These are phyloP conservation scores for Sus cebifrons DNA, from an alignment of 2,797 vertebrate genomes.

Conservation along the genomic window DNA sequence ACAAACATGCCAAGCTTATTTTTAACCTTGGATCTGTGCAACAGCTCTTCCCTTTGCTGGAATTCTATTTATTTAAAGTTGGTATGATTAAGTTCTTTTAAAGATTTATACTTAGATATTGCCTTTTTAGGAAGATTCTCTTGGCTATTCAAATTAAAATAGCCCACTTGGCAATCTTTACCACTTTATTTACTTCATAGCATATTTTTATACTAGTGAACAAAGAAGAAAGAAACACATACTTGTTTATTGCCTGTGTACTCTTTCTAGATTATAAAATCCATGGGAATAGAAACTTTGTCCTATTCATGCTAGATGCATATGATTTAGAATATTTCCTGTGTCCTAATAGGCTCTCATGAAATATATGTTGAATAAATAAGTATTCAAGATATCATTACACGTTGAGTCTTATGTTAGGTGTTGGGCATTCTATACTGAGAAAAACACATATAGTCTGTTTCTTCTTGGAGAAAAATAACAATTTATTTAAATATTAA, in stretches of 20 bases:
- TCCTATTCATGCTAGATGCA: not conserved
- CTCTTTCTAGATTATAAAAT: not conserved
- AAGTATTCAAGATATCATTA: not conserved
- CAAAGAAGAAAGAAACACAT: not conserved
- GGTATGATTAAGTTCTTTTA: not conserved
- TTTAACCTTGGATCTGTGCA: not conserved
- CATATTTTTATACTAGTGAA: not conserved
- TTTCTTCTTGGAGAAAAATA: no score
- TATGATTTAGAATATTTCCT: not conserved
- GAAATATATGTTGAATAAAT: not conserved
- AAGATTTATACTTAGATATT: not conserved
- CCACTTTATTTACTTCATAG: not conserved
- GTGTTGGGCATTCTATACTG: no score
- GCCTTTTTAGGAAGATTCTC: not conserved
- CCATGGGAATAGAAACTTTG: not conserved
- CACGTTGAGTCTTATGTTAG: no score
- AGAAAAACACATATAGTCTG: no score
- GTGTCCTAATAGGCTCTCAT: not conserved
- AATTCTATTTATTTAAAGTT: slow-evolving; percentile 25
- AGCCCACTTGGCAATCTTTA: not conserved
- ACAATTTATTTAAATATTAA: no score
- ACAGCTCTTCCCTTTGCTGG: not conserved
- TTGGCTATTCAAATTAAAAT: not conserved
- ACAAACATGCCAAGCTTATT: not conserved
- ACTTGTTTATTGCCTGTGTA: not conserved